These are phyloP conservation scores for Calephelis perditalis DNA, from an alignment of 2,888 invertebrate species.

Conservation along the genomic window DNA sequence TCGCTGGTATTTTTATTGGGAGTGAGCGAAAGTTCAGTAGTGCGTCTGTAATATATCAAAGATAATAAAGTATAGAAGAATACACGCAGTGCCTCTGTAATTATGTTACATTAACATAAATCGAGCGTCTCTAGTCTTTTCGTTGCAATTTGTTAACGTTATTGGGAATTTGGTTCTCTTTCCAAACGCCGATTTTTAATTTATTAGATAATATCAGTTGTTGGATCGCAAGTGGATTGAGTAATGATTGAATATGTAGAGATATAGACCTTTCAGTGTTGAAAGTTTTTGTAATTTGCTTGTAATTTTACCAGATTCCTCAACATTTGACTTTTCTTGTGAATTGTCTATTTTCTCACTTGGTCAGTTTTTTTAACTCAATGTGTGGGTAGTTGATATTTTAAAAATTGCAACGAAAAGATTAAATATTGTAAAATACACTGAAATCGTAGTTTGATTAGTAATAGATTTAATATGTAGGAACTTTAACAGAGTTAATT, in stretches of 20 bases:
- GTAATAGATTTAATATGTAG: conserved; percentile 55
- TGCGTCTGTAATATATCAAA: conserved; percentile 31
- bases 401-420: conserved; percentile 50
- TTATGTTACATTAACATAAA: conserved; percentile 80
- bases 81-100: conserved; percentile 80
- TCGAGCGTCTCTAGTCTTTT: conserved; percentile 71
- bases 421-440: conserved; percentile 65
- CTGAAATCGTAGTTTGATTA: conserved; percentile 59
- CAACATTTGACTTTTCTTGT: no score
- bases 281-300: no score
- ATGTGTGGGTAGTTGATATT: not conserved
- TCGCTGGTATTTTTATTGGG: conserved; percentile 7
- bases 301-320: no score
- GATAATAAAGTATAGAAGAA: conserved; percentile 56
- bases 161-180: not conserved
- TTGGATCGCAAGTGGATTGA: no score
- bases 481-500: conserved; percentile 44
- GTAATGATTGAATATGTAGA: no score
- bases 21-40: conserved; percentile 21
- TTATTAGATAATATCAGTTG: no score
- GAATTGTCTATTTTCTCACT: no score
- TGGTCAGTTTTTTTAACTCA: no score
- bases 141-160: conserved; percentile 39
- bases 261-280: no score
- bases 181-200: no score